Base-by-base conservation (phyloP, 2,797 vertebrate genomes). In the Morus bassanus region DNA sequence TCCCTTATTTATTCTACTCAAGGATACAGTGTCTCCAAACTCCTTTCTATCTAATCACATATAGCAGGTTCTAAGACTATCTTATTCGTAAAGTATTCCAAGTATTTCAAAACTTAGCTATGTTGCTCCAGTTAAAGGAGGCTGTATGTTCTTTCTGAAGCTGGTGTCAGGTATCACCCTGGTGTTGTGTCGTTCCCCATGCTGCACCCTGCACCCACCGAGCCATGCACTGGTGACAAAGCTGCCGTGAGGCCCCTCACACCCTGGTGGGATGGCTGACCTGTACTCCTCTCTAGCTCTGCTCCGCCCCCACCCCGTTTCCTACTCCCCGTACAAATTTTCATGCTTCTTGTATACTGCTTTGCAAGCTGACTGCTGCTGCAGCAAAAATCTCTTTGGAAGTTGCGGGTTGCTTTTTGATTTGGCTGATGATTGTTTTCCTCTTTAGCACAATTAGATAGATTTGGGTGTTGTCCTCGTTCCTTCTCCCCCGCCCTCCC, bases 181-280 rank as follows among this genome's bases (percentile, higher is more conserved):
- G 0, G 19, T 24, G 21, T 46, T 37, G 7, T 65, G 9, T 18
- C 12, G 1, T 33, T 53, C 39, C 17, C 18, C 3, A 0, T 27
- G 35, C 27, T 28, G 10, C 43, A 33, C 37, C n/a, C 45, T 48
- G 25, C n/a, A 46, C 21, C 23, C 6, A 0, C 43, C 30, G 21
- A n/a, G 43, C 53, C 45, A 18, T 9, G 19, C 18, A 28, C 10
- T 1, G 2, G 30, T 41, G 30, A 39, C 8, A 45, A 60, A 46
- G 14, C 28, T 37, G 30, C n/a, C 25, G 13, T 37, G 59, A 61
- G 31, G 7, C 4, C 15, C 13, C 17, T 15, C 5, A 0, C 2
- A 2, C 33, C 28, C 31, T 2, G 4, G 7, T 33, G 43, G 18
- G 59, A 57, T 1, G 9, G 35, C 27, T 57, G 37, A 51, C 33